Evolutionary conservation across 2,888 invertebrate species (phyloP).

Genomic region (Cryptus armator): DNA sequence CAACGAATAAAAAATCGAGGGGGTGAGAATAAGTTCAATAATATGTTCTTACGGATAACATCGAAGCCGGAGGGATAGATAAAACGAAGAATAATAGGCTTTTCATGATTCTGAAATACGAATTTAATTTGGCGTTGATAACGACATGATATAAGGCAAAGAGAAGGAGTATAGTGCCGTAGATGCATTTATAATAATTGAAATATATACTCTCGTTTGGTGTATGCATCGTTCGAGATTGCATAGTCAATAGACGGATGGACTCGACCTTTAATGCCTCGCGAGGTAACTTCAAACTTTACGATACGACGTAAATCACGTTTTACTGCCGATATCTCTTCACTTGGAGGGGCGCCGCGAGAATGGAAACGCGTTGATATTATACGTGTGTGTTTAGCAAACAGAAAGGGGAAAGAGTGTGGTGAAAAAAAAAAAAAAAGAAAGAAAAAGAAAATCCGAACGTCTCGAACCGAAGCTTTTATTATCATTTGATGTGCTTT

Average conservation of each 20-base stretch:
- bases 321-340: constrained; percentile 73
- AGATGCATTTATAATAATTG: constrained; percentile 43
- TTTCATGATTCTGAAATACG: not conserved
- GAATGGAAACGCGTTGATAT: constrained; percentile 29
- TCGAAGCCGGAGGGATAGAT: not conserved
- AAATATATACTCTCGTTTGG: constrained; percentile 31
- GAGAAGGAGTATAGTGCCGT: not conserved
- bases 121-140: not conserved
- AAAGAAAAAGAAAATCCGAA: constrained; percentile 25
- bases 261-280: constrained; percentile 69
- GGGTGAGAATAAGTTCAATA: not conserved
- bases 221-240: not conserved
- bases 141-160: not conserved
- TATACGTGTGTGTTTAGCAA: constrained; percentile 50
- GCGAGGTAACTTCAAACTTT: constrained; percentile 71
- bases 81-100: not conserved
- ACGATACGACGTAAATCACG: constrained; percentile 77
- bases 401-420: constrained; percentile 26
- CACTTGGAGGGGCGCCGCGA: constrained; percentile 59
- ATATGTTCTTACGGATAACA: not conserved
- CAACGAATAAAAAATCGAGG: not conserved
- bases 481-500: constrained; percentile 70
- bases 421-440: constrained; percentile 19
- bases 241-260: constrained; percentile 62
- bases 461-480: constrained; percentile 61